Percentiles rank a stretch among this genome's conserved stretches.
These are phyloP conservation scores for Vesta saturnalis DNA, from an alignment of 2,888 invertebrate species.

Conservation along the genomic window DNA sequence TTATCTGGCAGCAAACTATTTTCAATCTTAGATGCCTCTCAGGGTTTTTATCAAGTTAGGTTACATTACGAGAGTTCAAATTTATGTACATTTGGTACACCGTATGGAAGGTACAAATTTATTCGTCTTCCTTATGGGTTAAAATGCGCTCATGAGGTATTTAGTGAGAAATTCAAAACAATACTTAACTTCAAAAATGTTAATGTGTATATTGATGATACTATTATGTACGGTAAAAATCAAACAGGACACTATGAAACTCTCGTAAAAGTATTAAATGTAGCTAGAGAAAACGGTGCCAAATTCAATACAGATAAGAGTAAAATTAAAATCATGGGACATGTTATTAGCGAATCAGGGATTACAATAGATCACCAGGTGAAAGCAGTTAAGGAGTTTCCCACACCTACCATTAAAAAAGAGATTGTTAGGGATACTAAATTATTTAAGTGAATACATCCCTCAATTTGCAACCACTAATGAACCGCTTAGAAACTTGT, in stretches of 20 bases:
- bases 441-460: too few species aligned
- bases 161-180: too few species aligned
- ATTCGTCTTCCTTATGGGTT: slow-evolving; percentile 17
- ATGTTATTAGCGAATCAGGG: neutral
- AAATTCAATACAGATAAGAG: neutral
- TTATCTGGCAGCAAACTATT: neutral
- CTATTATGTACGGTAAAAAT: slow-evolving; percentile 2
- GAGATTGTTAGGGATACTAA: too few species aligned
- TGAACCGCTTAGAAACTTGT: neutral
- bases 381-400: neutral
- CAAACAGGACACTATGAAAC: slow-evolving; percentile 9
- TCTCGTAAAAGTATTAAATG: neutral
- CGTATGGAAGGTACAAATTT: too few species aligned
- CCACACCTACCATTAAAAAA: neutral
- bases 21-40: neutral
- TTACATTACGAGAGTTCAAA: slow-evolving; percentile 5
- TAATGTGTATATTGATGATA: too few species aligned
- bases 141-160: neutral
- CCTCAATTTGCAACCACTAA: neutral
- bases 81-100: slow-evolving; percentile 9
- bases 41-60: neutral
- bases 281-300: neutral
- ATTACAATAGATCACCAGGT: neutral
- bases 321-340: slow-evolving; percentile 4
- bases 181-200: neutral